Evolutionary conservation across 2,113 vertebrate genomes (phyloP), one percentile per base, ranked within the genome.

Genomic region (Sturnus vulgaris): DNA sequence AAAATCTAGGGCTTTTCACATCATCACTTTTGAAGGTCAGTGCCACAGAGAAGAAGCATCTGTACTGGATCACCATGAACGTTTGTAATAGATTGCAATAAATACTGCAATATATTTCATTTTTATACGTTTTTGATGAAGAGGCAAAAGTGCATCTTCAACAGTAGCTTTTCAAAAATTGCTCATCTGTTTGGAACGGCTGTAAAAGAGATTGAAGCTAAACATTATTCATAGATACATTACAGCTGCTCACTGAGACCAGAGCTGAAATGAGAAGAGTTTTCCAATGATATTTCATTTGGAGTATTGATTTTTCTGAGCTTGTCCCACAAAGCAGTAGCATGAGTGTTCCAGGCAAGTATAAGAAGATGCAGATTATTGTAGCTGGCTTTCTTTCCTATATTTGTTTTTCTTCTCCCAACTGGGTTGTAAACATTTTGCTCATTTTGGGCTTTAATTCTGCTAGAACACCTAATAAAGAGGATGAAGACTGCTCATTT

Each of bases 41-140:
- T 40, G 39, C 88, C 92, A 96, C 70, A 90, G 84, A 97, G 93
- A 93, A 96, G 95, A 68, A 83, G 81, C 93, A 88, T 96, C 95
- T 97, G 92, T 92, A 93, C 35, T 89, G 89, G 95, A 92, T 97
- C 96, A 66, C 87, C 75, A 55, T 40, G 91, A 95, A 90, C 23
- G 24, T 96, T 95, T 97, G 95, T 96, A 97, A 97, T 95, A 97
- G 90, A 63, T n/a, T 84, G 96, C 91, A 96, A 97, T 98, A 98
- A 98, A 97, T 98, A 97, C 88, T 94, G 91, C 90, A 93, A 81
- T 96, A 72, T 97, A 98, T 98, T 97, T 97, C 97, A 97, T 95
- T 97, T 98, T 98, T 97, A 97, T 97, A 96, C 0, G 65, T 95
- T 97, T 98, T 94, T 98, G 97, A 98, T 98, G 97, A 98, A 98